A percentile compares a stretch with the other conserved stretches of the same genome.
These are phyloP conservation scores for Mohoua ochrocephala DNA, from an alignment of 2,113 vertebrate genomes.

Conservation along the genomic window DNA sequence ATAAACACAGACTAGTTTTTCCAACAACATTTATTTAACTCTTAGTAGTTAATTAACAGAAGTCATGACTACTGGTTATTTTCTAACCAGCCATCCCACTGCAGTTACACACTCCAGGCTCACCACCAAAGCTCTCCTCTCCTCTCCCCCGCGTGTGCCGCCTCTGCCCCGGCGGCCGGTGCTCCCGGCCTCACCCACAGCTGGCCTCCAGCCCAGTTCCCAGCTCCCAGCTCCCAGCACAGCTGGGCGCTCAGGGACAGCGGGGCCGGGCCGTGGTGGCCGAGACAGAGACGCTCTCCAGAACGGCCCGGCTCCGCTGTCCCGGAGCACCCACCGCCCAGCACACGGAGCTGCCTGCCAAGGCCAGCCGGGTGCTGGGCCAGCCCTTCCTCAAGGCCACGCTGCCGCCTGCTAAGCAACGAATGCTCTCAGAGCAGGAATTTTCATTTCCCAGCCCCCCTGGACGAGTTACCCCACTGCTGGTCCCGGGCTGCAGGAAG, in stretches of 20 bases:
- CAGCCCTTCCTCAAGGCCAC: neutral
- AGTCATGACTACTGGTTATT: neutral
- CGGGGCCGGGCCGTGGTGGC: neutral
- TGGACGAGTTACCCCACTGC: conserved; percentile 59
- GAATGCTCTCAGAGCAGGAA: conserved; percentile 64
- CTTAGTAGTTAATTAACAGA: conserved; percentile 28
- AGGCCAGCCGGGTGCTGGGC: neutral
- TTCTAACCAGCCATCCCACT: neutral
- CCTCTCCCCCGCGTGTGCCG: neutral
- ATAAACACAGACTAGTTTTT: neutral
- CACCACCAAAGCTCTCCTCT: neutral
- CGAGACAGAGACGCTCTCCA: accelerated
- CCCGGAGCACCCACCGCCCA: conserved; percentile 14
- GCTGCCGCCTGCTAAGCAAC: conserved; percentile 53
- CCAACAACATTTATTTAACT: neutral
- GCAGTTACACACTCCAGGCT: neutral
- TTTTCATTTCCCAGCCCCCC: conserved; percentile 58
- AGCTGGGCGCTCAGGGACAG: neutral
- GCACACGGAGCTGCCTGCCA: conserved; percentile 57
- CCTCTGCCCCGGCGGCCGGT: neutral
- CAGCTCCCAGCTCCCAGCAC: neutral
- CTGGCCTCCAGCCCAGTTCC: neutral
- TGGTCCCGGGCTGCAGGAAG: conserved; percentile 41
- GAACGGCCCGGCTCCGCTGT: accelerated
- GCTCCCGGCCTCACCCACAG: neutral